Evolutionary conservation across 2,888 invertebrate genomes (phyloP).

Genomic region (Plebejus melissa): DNA sequence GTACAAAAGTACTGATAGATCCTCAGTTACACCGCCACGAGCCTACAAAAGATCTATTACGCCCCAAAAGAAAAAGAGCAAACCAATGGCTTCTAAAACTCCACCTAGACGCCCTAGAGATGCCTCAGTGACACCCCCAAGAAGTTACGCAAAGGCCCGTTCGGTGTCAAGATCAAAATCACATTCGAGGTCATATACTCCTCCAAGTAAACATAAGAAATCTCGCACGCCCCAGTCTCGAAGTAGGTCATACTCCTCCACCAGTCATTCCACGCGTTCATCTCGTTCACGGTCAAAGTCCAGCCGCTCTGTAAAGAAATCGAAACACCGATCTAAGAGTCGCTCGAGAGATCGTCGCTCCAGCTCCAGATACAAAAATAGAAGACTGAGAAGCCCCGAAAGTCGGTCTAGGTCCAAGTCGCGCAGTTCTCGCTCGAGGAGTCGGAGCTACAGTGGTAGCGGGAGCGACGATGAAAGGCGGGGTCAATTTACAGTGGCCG

Average conservation of each 20-base stretch:
- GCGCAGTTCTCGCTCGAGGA: conserved; percentile 48
- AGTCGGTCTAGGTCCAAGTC: conserved; percentile 53
- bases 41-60: conserved; percentile 48
- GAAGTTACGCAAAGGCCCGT: conserved; percentile 58
- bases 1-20: conserved; percentile 47
- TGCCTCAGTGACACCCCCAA: conserved; percentile 64
- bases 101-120: conserved; percentile 52
- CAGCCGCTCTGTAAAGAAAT: conserved; percentile 50
- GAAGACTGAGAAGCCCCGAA: conserved; percentile 44
- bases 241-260: conserved; percentile 20
- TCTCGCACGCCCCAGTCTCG: conserved; percentile 42
- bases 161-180: conserved; percentile 56
- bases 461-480: conserved; percentile 64
- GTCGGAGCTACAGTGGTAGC: conserved; percentile 48
- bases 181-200: conserved; percentile 49
- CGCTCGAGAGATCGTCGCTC: conserved; percentile 41
- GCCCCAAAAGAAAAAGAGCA: conserved; percentile 49
- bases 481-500: conserved; percentile 70
- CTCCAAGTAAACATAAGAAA: conserved; percentile 44
- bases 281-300: conserved; percentile 43
- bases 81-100: conserved; percentile 46
- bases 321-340: conserved; percentile 47
- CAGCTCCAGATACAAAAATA: conserved; percentile 40
- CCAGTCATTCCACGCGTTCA: conserved; percentile 24
- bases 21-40: conserved; percentile 52